Conservation (phyloP, 2,113 vertebrate genomes). For the Solea senegalensis region DNA sequence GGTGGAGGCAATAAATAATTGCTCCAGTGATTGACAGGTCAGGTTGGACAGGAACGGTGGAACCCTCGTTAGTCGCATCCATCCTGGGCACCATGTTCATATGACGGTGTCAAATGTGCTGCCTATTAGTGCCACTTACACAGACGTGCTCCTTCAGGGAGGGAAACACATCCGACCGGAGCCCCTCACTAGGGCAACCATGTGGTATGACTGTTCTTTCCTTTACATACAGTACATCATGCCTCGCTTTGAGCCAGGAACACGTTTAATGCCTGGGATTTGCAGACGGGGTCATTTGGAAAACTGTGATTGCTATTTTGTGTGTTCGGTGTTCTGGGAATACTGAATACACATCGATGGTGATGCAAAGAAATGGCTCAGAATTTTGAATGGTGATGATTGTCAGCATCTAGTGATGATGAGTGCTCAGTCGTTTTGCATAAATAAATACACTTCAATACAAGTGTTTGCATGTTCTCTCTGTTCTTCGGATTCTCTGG, state of each 20-base stretch:
- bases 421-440: too few relatives aligned
- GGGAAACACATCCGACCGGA: conserved; percentile 36
- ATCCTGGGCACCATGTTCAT: conserved; percentile 56
- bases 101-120: conserved; percentile 76
- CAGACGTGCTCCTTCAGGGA: conserved; percentile 49
- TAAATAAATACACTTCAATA: too few relatives aligned
- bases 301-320: neutral
- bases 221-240: neutral
- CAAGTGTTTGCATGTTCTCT: too few relatives aligned
- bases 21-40: conserved; percentile 68
- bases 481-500: too few relatives aligned
- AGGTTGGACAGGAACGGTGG: conserved; percentile 49
- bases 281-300: neutral
- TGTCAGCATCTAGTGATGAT: too few relatives aligned
- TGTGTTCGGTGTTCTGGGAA: neutral
- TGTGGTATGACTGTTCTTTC: conserved; percentile 46
- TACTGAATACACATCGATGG: too few relatives aligned
- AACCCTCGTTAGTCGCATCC: conserved; percentile 75
- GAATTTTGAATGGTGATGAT: too few relatives aligned
- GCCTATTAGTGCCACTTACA: conserved; percentile 84
- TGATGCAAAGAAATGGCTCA: too few relatives aligned
- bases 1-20: conserved; percentile 68
- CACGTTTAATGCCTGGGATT: conserved; percentile 31
- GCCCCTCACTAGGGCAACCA: conserved; percentile 51
- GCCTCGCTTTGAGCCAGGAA: conserved; percentile 22